Evolutionary conservation across 2,888 invertebrate species (phyloP), one percentile per base, ranked within the genome.

Genomic region (Aphelenchoides bicaudatus): DNA sequence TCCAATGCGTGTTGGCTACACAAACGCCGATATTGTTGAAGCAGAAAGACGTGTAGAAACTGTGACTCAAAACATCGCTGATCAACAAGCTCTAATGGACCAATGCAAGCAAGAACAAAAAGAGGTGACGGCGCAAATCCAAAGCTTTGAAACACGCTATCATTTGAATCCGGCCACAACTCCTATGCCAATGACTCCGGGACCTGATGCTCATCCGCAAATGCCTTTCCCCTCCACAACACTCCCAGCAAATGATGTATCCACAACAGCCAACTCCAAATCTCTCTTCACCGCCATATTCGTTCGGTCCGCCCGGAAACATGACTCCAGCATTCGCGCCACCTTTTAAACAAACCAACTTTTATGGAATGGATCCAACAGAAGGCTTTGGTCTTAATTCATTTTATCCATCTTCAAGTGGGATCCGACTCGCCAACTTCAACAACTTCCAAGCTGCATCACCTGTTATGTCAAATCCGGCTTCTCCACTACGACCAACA

Each of bases 1-100:
- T n/a, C n/a, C n/a, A n/a, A n/a, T n/a, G n/a, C n/a, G n/a, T n/a
- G n/a, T n/a, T n/a, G n/a, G n/a, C n/a, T n/a, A n/a, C n/a, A n/a
- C n/a, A n/a, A n/a, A n/a, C n/a, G n/a, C n/a, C n/a, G n/a, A n/a
- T n/a, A n/a, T n/a, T n/a, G n/a, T 27, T n/a, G 30, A 8, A 46
- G 4, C 63, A 48, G 13, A 47, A 58, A 29, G 48, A 59, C 28
- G 16, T 38, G 6, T 30, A 30, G 39, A 70, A 72, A 30, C 53
- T 56, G 23, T 53, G 60, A 28, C 34, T 71, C 34, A 71, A 65
- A 53, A 38, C 28, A 23, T 62, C 65, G 8, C 50, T 61, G 13
- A 21, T 8, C 8, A 13, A n/a, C 1, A 16, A 66, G 21, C 39
- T 30, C n/a, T 59, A 65, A 5, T 68, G 49, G 2, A n/a, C 6